Evolutionary conservation across 2,888 invertebrate genomes (phyloP).

Genomic region (Phania funesta): DNA sequence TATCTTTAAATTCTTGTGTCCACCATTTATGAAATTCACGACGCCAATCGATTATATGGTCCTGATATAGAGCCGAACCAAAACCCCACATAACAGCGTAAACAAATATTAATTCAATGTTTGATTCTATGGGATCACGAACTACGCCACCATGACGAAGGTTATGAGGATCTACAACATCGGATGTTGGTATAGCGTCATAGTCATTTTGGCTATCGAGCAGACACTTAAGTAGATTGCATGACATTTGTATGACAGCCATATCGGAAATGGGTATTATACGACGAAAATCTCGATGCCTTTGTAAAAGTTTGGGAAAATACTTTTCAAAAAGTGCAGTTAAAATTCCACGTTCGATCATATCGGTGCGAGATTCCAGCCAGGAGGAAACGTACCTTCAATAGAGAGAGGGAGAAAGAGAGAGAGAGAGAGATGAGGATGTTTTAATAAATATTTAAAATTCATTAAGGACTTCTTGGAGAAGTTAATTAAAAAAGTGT

Average conservation of each 20-base stretch:
- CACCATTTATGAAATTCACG: constrained; percentile 98
- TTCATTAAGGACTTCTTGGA: background rate
- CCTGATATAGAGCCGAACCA: constrained; percentile 94
- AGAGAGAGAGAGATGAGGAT: background rate
- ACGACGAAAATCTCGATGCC: constrained; percentile 89
- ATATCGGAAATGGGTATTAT: constrained; percentile 95
- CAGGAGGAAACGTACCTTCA: constrained; percentile 92
- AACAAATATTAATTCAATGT: constrained; percentile 94
- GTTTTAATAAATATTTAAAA: background rate
- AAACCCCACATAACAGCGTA: constrained; percentile 96
- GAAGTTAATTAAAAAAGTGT: background rate
- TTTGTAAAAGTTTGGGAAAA: constrained; percentile 91
- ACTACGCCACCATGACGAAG: constrained; percentile 84
- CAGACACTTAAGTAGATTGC: constrained; percentile 92
- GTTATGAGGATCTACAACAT: constrained; percentile 69
- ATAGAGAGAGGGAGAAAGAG: background rate
- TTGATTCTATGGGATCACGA: constrained; percentile 83
- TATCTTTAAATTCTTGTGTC: constrained; percentile 93
- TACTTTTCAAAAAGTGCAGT: constrained; percentile 96
- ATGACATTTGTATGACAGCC: constrained; percentile 93
- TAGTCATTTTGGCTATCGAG: constrained; percentile 78
- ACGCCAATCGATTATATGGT: constrained; percentile 94
- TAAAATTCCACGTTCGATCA: constrained; percentile 89
- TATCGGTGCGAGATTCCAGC: constrained; percentile 89
- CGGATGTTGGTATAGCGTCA: background rate